These are phyloP conservation scores for Anorthoa munda DNA, from an alignment of 2,888 invertebrate species.

Conservation along the genomic window DNA sequence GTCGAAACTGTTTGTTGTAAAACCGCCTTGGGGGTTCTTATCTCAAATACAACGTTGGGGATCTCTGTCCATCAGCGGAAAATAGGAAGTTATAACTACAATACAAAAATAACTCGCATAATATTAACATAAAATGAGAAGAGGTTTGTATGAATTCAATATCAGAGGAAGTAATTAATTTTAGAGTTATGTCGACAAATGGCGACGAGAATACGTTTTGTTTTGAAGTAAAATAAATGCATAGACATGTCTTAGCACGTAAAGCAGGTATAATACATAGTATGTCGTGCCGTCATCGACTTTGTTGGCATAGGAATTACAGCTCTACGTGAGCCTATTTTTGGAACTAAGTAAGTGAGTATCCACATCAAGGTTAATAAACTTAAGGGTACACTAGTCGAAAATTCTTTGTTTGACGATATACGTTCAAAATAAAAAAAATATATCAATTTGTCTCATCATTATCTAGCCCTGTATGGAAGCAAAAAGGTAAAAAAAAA, in stretches of 20 bases:
- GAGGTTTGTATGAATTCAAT: conserved; percentile 60
- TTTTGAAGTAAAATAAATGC: conserved; percentile 2
- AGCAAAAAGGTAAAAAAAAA: too few relatives aligned
- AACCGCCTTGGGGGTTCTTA: conserved; percentile 55
- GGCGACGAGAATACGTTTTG: conserved; percentile 32
- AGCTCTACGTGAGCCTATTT: not conserved
- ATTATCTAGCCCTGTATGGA: too few relatives aligned
- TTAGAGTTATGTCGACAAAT: conserved; percentile 53
- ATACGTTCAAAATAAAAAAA: too few relatives aligned
- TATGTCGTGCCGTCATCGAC: not conserved
- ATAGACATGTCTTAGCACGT: not conserved
- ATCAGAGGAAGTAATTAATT: conserved; percentile 66
- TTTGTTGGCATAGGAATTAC: conserved; percentile 1
- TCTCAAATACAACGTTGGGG: conserved; percentile 39
- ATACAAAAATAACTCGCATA: conserved; percentile 56
- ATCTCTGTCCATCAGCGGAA: conserved; percentile 48
- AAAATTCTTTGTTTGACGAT: too few relatives aligned
- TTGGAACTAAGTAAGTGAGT: not conserved
- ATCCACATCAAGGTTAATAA: conserved; percentile 2
- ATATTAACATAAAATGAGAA: conserved; percentile 60
- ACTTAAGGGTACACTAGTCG: too few relatives aligned
- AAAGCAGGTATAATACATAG: not conserved
- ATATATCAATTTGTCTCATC: too few relatives aligned
- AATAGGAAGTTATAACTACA: conserved; percentile 64
- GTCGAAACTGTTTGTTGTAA: conserved; percentile 5